phyloP scores from a whole-genome alignment of 1,140 invertebrate genomes.

The Bombus cullumanus region DNA sequence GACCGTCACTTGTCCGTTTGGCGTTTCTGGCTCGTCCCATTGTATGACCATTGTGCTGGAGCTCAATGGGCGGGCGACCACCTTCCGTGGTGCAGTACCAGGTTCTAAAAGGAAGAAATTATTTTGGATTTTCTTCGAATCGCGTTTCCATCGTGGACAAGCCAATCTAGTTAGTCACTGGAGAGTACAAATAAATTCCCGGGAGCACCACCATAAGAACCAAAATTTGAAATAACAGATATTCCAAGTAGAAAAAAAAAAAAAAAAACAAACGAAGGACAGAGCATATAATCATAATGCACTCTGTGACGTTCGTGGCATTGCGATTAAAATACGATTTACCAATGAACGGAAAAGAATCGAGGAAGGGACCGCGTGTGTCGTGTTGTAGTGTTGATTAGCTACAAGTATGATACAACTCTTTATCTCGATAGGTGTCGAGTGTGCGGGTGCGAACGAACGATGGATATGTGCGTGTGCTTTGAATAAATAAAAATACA shows the following conservation, averaged over 20 bases:
- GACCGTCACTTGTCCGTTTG: slow-evolving; percentile 98
- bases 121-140: slow-evolving; percentile 7
- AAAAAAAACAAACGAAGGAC: background rate
- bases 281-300: background rate
- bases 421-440: background rate
- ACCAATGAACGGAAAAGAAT: slow-evolving; percentile 3
- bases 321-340: background rate
- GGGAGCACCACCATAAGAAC: slow-evolving; percentile 31
- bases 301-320: background rate
- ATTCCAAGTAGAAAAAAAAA: background rate
- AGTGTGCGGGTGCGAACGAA: slow-evolving; percentile 10
- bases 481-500: background rate
- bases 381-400: slow-evolving; percentile 22
- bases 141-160: background rate
- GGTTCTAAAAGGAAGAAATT: slow-evolving; percentile 87
- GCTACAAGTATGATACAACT: slow-evolving; percentile 13
- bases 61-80: slow-evolving; percentile 95
- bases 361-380: background rate
- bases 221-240: background rate
- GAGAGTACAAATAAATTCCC: slow-evolving; percentile 41
- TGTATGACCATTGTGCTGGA: slow-evolving; percentile 97
- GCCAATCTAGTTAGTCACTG: slow-evolving; percentile 53
- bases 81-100: slow-evolving; percentile 95
- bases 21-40: slow-evolving; percentile 98
- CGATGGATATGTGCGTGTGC: slow-evolving; percentile 7